Conservation (phyloP, 2,797 vertebrate species). For the Aphelocoma californica region DNA sequence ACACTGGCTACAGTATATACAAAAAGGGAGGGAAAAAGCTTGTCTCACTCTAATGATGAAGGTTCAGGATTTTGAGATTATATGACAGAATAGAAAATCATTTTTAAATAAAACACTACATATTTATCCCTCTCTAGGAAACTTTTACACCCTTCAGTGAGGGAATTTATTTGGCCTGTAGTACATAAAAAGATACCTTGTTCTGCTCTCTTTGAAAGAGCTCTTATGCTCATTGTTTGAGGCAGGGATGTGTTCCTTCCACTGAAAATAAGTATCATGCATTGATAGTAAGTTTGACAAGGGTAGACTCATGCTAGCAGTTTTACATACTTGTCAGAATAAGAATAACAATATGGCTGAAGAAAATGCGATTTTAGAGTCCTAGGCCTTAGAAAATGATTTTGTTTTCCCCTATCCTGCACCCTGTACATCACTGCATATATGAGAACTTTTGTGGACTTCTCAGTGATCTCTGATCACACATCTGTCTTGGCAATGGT, state of each 20-base stretch:
- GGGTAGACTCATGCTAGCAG: neutral
- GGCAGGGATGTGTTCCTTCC: neutral
- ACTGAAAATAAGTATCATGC: neutral
- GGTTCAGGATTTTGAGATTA: neutral
- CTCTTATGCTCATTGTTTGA: neutral
- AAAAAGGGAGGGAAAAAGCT: neutral
- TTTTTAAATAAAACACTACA: neutral
- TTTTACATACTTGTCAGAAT: neutral
- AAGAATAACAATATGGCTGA: neutral
- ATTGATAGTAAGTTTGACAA: constrained; percentile 16
- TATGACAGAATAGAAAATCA: neutral
- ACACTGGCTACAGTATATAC: neutral
- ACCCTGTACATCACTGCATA: neutral
- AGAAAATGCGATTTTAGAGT: neutral
- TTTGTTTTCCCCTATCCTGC: neutral
- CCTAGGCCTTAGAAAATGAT: neutral
- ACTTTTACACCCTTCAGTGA: neutral
- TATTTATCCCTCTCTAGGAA: neutral
- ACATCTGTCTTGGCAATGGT: neutral
- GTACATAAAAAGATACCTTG: neutral
- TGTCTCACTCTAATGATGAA: neutral
- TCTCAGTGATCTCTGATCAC: neutral
- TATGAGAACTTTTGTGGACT: neutral
- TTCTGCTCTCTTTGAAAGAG: constrained; percentile 16
- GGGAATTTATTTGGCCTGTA: neutral